Evolutionary conservation across 2,888 invertebrate genomes (phyloP).

Genomic region (Lycaena phlaeas): DNA sequence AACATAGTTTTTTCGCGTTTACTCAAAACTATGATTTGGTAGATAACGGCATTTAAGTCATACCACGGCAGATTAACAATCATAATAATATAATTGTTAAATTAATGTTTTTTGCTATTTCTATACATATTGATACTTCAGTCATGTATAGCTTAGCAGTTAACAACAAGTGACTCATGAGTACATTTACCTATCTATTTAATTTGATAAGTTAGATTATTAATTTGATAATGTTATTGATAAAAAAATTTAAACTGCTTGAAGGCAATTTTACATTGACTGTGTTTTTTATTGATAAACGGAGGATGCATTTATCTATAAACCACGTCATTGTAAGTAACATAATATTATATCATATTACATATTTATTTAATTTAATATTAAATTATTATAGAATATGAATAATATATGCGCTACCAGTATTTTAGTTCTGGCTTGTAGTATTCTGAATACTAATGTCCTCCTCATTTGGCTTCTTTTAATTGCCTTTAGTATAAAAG

Average conservation of each 20-base stretch:
- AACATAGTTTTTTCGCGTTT: no score
- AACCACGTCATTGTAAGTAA: conserved; percentile 8
- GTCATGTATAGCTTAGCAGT: background rate
- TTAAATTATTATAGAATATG: conserved; percentile 3
- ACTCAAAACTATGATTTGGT: no score
- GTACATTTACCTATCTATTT: background rate
- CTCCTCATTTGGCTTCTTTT: background rate
- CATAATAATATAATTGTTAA: no score
- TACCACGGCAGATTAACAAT: no score
- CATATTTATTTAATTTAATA: background rate
- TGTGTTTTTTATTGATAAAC: conserved; percentile 8
- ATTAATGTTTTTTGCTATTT: no score
- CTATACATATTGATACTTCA: background rate
- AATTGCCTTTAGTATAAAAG: no score
- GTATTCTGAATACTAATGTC: background rate
- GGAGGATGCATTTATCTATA: conserved; percentile 4
- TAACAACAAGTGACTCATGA: background rate
- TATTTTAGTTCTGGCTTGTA: conserved; percentile 12
- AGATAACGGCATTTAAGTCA: no score
- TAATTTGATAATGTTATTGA: background rate
- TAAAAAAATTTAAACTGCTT: background rate
- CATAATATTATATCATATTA: background rate
- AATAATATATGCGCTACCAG: background rate
- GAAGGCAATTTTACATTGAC: background rate
- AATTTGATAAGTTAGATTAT: background rate